Evolutionary conservation across 2,888 invertebrate genomes (phyloP), one percentile per base, ranked within the genome.

Genomic region (Leptogaster cylindrica): DNA sequence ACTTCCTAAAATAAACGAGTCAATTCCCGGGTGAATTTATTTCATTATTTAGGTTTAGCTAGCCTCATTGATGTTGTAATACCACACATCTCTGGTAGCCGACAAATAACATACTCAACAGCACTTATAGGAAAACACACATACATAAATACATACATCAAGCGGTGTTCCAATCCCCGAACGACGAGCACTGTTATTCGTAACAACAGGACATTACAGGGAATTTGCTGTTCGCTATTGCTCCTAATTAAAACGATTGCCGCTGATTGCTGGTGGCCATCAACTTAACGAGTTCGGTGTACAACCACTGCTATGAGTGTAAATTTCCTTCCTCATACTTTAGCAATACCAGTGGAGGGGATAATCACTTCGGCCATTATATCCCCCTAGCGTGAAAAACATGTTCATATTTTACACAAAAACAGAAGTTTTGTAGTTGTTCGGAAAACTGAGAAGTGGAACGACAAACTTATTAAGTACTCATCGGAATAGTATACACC

Each of bases 181-280:
- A 16, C 6, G 16, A 16, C 18, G 4, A 10, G 12, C 18, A 41
- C 1, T 41, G n/a, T 39, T 39, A 39, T 39, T 39, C 14, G 5
- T n/a, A 41, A 16, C 36, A 36, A 36, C 36, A 36, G 39, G 6
- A 39, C 39, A 41, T 41, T 41, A 41, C 16, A 41, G 6, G 4
- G 14, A 41, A 41, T 41, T 41, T 41, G 3, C 41, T 41, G 41
- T 41, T 41, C 41, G 41, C 41, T 41, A 41, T 41, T n/a, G 41
- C 41, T 41, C 41, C 41, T 41, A 41, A 41, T 41, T 41, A 41
- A 41, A 41, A n/a, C 41, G 41, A 41, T 41, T 41, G 41, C 41
- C 41, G 7, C 41, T 41, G 41, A 41, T 41, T 41, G 41, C 41
- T 41, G 41, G 14, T 41, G 18, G 41, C 41, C 41, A 41, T 41